Base-by-base conservation (phyloP, 1,140 invertebrate species). In the Aphaenogaster floridana region DNA sequence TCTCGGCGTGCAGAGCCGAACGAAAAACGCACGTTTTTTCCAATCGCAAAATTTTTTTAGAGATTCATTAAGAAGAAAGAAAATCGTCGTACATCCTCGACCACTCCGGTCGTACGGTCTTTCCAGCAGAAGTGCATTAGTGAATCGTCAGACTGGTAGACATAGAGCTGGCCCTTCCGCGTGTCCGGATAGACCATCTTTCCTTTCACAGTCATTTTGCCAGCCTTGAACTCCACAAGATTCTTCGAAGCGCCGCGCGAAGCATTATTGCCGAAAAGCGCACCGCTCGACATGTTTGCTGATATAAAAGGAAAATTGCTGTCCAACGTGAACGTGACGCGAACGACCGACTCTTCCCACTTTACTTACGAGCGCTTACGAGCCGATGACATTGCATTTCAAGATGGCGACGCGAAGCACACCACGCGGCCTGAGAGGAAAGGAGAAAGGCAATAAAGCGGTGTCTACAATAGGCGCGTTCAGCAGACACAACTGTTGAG, bases 101-200 rank as follows among this genome's bases (percentile, higher is more conserved):
- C 96, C 17, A 96, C 96, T 77, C 97, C 97, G 64, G 97, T 97
- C 57, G 97, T 97, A 59, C 99, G 96, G 95, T 99, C 99, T 96
- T 99, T 99, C 99, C 99, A 99, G 95, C 98, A 99, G 93, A 99
- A 99, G 96, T 99, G 99, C 97, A 99, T 99, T 36, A 99, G 96
- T 9, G 98, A 98, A 95, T 99, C 99, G 87, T 99, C 99, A 36
- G 98, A 98, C 93, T 99, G 99, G 94, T 99, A 98, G 80, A 99
- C 97, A 94, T 99, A 99, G 2, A 99, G 96, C 34, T 98, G 95
- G 15, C 99, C 99, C 95, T 99, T 99, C 90, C 99, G 97, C 89
- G 98, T 99, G 94, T 99, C 99, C 0, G 99, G 98, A 94, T 98
- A 97, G 11, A 99, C 98, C 97, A 98, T 99, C 93, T 98, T 98